These are phyloP conservation scores for Gadus macrocephalus DNA, from an alignment of 2,113 vertebrate species.

Conservation along the genomic window DNA sequence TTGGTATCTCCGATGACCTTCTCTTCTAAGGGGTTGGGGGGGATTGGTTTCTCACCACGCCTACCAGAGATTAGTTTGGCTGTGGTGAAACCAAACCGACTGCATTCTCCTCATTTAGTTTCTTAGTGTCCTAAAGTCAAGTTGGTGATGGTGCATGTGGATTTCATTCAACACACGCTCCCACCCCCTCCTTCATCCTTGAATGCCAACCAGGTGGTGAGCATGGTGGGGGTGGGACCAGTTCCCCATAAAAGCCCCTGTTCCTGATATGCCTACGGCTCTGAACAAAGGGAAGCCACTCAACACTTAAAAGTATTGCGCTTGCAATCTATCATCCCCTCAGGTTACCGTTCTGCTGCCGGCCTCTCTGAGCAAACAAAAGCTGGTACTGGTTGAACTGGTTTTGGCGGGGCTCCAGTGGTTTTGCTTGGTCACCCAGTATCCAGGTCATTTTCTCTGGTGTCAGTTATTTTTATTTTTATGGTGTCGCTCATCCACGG, in stretches of 20 bases:
- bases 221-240: not conserved
- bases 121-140: no score
- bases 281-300: conserved; percentile 18
- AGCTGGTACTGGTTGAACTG: conserved; percentile 19
- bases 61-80: no score
- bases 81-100: no score
- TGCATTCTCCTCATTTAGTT: no score
- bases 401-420: conserved; percentile 13
- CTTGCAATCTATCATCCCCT: conserved; percentile 24
- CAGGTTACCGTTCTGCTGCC: conserved; percentile 36
- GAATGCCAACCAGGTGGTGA: conserved; percentile 18
- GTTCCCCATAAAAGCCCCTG: not conserved
- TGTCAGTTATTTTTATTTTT: conserved; percentile 1
- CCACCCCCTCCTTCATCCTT: not conserved
- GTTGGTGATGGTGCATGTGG: not conserved
- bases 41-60: no score
- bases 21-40: not conserved
- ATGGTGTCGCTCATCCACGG: not conserved
- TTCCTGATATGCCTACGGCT: conserved; percentile 6
- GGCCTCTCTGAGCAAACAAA: conserved; percentile 19
- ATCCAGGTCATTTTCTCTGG: not conserved
- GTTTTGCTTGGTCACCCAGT: conserved; percentile 3
- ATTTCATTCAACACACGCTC: not conserved
- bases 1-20: not conserved
- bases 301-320: conserved; percentile 20